Evolutionary conservation across 2,113 vertebrate species (phyloP), one percentile per base, ranked within the genome.

Genomic region (Gila orcuttii): DNA sequence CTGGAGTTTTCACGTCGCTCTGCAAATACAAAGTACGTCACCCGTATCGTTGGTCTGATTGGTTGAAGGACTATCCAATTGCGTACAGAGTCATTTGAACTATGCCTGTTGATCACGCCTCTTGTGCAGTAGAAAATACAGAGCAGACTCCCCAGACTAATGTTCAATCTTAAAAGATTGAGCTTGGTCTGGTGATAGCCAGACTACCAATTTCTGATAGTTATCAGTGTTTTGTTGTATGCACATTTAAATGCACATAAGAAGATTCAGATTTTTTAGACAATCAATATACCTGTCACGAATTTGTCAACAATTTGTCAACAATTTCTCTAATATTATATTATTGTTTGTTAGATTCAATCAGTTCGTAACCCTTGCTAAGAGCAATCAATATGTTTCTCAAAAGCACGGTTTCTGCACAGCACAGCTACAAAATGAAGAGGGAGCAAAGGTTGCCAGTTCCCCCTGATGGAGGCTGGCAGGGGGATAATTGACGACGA

Each of bases 401-500:
- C 66, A 83, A 83, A 83, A 57, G n/a, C 57, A 6, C 17, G 23
- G n/a, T 33, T 79, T 73, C 78, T 31, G 69, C 66, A 83, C 64
- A 52, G 78, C 71, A 7, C 50, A 75, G 55, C 68, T 31, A 60
- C 55, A 80, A 88, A 83, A 86, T 33, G 84, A 75, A 76, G 76
- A 88, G 31, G 0, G 47, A 69, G 69, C 71, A 87, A 84, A 83
- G 47, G 85, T 85, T 83, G 89, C 68, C 84, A 50, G 66, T 85
- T 82, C 50, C 82, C 52, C 88, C 52, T 82, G 87, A 83, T 83
- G 68, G 59, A 60, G 25, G 85, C 45, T 39, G 68, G 64, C 45
- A 75, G 45, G 31, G 19, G 74, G 52, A 78, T 89, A 90, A 92
- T 86, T 78, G 85, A 91, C 90, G 87, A 60, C 66, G 82, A 88